Base-by-base conservation (phyloP, 2,797 vertebrate species). In the Macroramphosus scolopax region DNA sequence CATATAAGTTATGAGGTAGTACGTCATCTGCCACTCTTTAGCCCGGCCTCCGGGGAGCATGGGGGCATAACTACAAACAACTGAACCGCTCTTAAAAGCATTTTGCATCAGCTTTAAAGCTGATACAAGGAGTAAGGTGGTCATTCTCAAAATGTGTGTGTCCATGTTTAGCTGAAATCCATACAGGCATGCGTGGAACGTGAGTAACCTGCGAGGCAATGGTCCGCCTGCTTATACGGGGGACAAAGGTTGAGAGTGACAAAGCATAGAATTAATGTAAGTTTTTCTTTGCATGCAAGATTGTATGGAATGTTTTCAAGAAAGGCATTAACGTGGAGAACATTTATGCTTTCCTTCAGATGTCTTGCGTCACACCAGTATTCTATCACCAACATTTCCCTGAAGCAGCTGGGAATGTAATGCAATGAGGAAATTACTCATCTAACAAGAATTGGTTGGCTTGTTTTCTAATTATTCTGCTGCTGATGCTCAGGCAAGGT, bases 351-450 rank as follows among this genome's bases (percentile, higher is more conserved):
- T 72, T 78, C 38, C 50, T 63, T 67, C 39, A 40, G 41, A 60
- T 54, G 72, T 59, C 41, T 66, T 36, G 39, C 46, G 68, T 73
- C 57, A 62, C 48, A n/a, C 9, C 17, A 45, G 44, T 17, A 37
- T 17, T 51, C 58, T 56, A 63, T 51, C 46, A 33, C 59, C 53
- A 74, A 55, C 42, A 38, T 75, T 63, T 72, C 33, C 60, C 42
- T 16, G 24, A 46, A 75, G 73, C 82, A 82, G 79, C 76, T 86
- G 75, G 63, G 59, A 81, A 75, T 64, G 76, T 70, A 52, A 75
- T 51, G 67, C 50, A 59, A 67, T 54, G 47, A 75, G 80, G 77
- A 86, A 87, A 84, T 81, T 73, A 80, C 70, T 83, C 70, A 79
- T 80, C 67, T 20, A 33, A 43, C 2, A 76, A 55, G 63, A 78